phyloP scores from a whole-genome alignment of 2,797 vertebrate species.

The Tragopan temminckii region DNA sequence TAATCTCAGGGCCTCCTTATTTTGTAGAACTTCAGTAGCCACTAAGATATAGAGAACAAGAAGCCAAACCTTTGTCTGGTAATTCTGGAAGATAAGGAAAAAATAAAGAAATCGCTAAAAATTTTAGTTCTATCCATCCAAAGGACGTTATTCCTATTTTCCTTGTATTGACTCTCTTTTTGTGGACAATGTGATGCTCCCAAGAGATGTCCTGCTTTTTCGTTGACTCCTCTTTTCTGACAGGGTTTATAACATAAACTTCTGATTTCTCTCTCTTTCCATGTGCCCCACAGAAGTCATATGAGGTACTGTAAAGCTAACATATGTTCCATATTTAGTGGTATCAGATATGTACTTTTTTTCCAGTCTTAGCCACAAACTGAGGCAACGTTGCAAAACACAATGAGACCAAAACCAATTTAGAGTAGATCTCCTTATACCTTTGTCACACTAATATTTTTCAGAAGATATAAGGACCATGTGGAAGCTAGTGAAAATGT shows the following conservation, averaged over 20 bases:
- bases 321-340: background rate
- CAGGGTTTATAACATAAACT: background rate
- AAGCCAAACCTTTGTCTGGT: background rate
- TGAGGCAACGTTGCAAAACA: background rate
- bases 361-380: background rate
- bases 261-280: background rate
- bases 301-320: background rate
- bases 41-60: background rate
- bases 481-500: background rate
- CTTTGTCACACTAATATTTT: background rate
- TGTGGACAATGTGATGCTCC: background rate
- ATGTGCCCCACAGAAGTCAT: background rate
- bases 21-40: background rate
- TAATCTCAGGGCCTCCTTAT: background rate
- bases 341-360: background rate
- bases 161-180: background rate
- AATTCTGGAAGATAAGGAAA: background rate
- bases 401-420: background rate
- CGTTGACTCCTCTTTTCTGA: background rate
- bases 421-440: background rate
- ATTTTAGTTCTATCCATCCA: background rate
- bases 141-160: background rate
- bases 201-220: fast-evolving
- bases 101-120: background rate
- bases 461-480: background rate